Base-by-base conservation (phyloP, 2,113 vertebrate species). In the Rhineura floridana region DNA sequence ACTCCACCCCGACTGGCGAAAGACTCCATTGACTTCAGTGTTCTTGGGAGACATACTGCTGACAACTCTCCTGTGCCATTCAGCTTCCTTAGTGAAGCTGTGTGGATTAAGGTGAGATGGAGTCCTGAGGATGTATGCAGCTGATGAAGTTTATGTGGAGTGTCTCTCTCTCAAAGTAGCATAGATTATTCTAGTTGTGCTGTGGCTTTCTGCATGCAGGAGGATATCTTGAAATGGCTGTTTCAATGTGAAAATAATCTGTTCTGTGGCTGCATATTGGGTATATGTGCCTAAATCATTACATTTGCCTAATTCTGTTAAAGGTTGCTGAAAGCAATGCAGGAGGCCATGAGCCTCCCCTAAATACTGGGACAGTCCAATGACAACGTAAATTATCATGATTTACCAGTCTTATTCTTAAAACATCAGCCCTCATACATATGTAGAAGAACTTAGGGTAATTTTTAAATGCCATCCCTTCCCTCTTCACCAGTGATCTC, bases 1-100 rank as follows among this genome's bases (percentile, higher is more conserved):
- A 99, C 99, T 0, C 99, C 98, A 0, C 98, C 98, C 21, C 97
- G 98, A 17, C 97, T 99, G 36, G 88, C 97, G 84, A 99, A 97
- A 93, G 96, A 98, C 0, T 98, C 98, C 0, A 94, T 99, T 62
- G 97, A 98, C 89, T 97, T 99, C 90, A 92, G 92, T 0, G 91
- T 96, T 83, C 94, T 98, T 19, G 19, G 94, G 36, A 84, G 96
- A 42, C 97, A 95, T 0, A 83, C 28, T 0, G 96, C 98, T 11
- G 99, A 99, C 94, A 92, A 95, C 44, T 95, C 94, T 1, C 97
- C 98, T 0, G 92, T 96, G 28, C 99, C 99, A 0, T 99, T 99
- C 97, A 99, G 98, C 96, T 99, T 99, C 95, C 95, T 98, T n/a
- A 99, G 96, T 62, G 92, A 96, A 78, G 70, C 91, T 0, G 97